Evolutionary conservation across 2,113 vertebrate genomes (phyloP).

Genomic region (Ancistrus triradiatus): DNA sequence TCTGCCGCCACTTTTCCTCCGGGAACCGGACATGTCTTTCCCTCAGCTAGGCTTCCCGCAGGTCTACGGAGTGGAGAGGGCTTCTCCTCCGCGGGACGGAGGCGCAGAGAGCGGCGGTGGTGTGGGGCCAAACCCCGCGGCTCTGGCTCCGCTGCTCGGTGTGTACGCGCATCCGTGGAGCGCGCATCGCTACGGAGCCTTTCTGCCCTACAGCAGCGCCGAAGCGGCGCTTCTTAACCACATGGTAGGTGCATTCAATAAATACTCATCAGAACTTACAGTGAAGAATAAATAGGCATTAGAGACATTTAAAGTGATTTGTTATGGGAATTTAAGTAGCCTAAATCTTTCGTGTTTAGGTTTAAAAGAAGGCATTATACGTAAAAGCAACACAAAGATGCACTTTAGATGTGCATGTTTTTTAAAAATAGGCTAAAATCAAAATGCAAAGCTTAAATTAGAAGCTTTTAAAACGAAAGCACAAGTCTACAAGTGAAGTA

Average conservation of each 20-base stretch:
- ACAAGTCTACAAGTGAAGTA: no score
- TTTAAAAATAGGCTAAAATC: no score
- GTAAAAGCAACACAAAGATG: no score
- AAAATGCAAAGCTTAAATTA: no score
- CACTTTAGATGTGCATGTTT: no score
- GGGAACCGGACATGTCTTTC: constrained; percentile 83
- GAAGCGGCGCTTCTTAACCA: constrained; percentile 94
- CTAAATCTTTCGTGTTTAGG: no score
- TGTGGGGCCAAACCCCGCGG: constrained; percentile 69
- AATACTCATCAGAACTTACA: not conserved
- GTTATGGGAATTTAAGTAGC: no score
- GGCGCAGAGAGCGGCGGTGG: constrained; percentile 68
- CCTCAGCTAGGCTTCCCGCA: constrained; percentile 92
- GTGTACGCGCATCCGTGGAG: constrained; percentile 91
- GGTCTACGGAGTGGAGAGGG: constrained; percentile 81
- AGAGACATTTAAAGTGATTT: no score
- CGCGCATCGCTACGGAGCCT: constrained; percentile 89
- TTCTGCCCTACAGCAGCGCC: constrained; percentile 88
- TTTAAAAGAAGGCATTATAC: no score
- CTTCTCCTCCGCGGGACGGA: constrained; percentile 78
- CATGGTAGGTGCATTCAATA: constrained; percentile 76
- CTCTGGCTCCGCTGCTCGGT: constrained; percentile 89
- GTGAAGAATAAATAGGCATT: no score
- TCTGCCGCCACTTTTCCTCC: constrained; percentile 37
- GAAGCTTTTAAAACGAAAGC: no score